Base-by-base conservation (phyloP, 1,140 invertebrate genomes). In the Helicoverpa armigera region DNA sequence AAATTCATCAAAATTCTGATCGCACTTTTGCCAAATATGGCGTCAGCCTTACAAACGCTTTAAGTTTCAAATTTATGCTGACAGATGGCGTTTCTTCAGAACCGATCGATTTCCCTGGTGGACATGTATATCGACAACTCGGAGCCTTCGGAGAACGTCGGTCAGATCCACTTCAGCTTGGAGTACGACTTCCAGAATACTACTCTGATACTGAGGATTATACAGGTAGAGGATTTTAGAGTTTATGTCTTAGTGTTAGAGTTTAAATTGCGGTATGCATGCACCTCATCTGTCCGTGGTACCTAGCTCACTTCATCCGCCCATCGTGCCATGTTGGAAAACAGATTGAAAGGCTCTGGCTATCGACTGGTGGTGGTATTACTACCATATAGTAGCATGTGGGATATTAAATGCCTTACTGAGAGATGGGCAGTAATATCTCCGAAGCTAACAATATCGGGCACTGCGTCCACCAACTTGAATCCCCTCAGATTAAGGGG, bases 181-280 rank as follows among this genome's bases (percentile, higher is more conserved):
- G 98, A 98, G 93, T 99, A 99, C 93, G 98, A 99, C 95, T 99
- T 99, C 95, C 98, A 98, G 95, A 98, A 98, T 87, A 98, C 98
- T 81, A 99, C 98, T 61, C 96, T 99, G 87, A 98, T 99, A 83
- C 95, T 99, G 82, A 97, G 97, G 95, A 98, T 99, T 88, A 97
- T 98, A 88, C 98, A 98, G 96, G 98, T 98, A 81, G 2, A 23
- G 23, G 23, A 2, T 23, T 23, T 23, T 23, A 23, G 23, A 23
- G 0, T 23, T 23, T 23, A 2, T 23, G 23, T 23, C 1, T 23
- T 23, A 23, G 23, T 2, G 23, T 2, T 23, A 23, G 23, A 23
- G 23, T 23, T 23, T 23, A 23, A 1, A 23, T 23, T 23, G 23
- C 23, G 23, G 23, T 23, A 23, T 23, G 23, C 23, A 23, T 23